Evolutionary conservation across 2,113 vertebrate species (phyloP), one percentile per base, ranked within the genome.

Genomic region (Tor tambroides): DNA sequence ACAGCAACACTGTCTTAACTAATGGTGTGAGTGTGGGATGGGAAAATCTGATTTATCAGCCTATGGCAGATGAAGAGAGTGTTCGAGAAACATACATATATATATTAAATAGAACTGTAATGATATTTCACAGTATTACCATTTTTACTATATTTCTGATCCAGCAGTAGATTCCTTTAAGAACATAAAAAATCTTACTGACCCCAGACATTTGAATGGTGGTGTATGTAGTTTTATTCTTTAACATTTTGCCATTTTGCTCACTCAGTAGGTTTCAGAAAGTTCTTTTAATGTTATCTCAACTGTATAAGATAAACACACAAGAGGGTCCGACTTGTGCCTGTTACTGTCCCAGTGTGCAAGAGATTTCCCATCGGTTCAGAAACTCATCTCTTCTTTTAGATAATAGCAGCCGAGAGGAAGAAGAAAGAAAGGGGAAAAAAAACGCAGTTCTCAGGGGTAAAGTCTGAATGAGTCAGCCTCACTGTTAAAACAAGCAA

Each of bases 401-500:
- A 87, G 67, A 87, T 81, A 84, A 84, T 56, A 86, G 63, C 85
- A 69, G 46, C 61, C 11, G 28, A 51, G 81, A 83, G 80, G 80
- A 83, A 72, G 43, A 74, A 32, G 43, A 12, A 23, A 30, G 19
- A n/a, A 51, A 35, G 17, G 17, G 17, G 17, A 26, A 32, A n/a
- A 32, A 26, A 35, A 59, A 74, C 2, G 5, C 41, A 41, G 6
- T 72, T 84, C 59, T 67, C 56, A 1, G 54, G 72, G 65, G 84
- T 83, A 61, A 54, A 69, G 67, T 67, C 32, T 26, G 63, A 74
- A 65, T 43, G 77, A 82, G 84, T 74, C 82, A 84, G 88, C 81
- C 56, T 86, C 67, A 77, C 84, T 54, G 76, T 79, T 84, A 86
- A 90, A 86, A 49, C 85, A 85, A 90, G 84, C 86, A 84, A 88